Evolutionary conservation across 1,140 invertebrate species (phyloP), one percentile per base, ranked within the genome.

Genomic region (Meteorus sp.): DNA sequence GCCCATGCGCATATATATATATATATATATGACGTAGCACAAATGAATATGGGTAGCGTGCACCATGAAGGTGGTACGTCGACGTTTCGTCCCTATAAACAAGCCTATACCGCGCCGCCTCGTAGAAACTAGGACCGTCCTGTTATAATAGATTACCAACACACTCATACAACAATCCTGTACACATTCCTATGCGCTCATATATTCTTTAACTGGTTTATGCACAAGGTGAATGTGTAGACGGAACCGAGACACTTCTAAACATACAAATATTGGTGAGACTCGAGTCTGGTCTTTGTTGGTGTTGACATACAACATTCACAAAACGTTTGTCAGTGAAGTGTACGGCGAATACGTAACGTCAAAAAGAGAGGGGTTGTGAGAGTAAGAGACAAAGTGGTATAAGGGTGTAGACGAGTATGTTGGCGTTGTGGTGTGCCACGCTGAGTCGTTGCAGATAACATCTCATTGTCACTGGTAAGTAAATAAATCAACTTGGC

Each of bases 401-500:
- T 23, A 19, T 52, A 52, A 31, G 50, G 23, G 45, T 48, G 25
- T 13, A 22, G 23, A 23, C 23, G 47, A 35, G n/a, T 50, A 27
- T 33, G 31, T 15, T 35, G 11, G 50, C 31, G 56, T 50, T 58
- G 56, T 35, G 56, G 56, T 58, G 56, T 44, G 56, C 47, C 56
- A 51, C 56, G 35, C 33, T 31, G 56, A 51, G 45, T 58, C 56
- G 56, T 43, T 58, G 45, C 56, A 58, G 76, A 78, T 76, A 78
- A 73, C 69, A 76, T 76, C 74, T 75, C 68, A 71, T 73, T 75
- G 72, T 73, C 69, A 67, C 66, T 65, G 61, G 54, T 58, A 68
- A 45, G 63, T 64, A 66, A 76, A 77, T 70, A 72, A 70, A 70
- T 68, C 68, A 69, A 59, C 31, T 56, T n/a, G 59, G 63, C 59